Base-by-base conservation (phyloP, 1,140 invertebrate species). In the Pogonomyrmex barbatus region DNA sequence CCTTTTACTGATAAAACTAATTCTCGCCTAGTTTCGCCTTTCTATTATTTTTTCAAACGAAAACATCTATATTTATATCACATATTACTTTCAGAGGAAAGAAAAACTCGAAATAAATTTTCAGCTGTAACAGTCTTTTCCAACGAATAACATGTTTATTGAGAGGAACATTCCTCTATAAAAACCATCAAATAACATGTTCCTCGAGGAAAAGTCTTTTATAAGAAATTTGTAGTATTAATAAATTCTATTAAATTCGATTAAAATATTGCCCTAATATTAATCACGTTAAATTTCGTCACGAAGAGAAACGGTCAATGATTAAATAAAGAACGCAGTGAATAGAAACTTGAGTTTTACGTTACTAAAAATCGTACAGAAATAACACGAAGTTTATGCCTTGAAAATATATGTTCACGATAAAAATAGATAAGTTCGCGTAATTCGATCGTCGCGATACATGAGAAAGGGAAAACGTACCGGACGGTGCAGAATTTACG, bases 391-490 rank as follows among this genome's bases (percentile, higher is more conserved):
- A 67, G 24, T 52, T 67, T 36, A 67, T 14, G 6, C 24, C 4
- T 5, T 67, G 17, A 10, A 79, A 52, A 79, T 79, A 65, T 52
- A 52, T 79, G n/a, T 67, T n/a, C n/a, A 67, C 14, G 17, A 2
- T 67, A 67, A 79, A 33, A 79, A 52, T 76, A 76, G 10, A 76
- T 39, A 79, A 76, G 12, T 67, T 79, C 8, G 30, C 17, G 33
- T 52, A 67, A 67, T 60, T 14, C 36, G 54, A 60, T 76, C 24
- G 24, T n/a, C 14, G 50, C 5, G 24, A n/a, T 12, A 56, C 39
- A 6, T 54, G 9, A 5, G 42, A 60, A 56, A 52, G 17, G 33
- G 36, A 6, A 3, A 68, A 42, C 9, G n/a, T 14, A 42, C n/a
- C 33, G 33, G 73, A 76, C 24, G 62, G 12, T 24, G 14, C 52